A percentile compares a stretch with the other conserved stretches of the same genome.
These are phyloP conservation scores for Charaxes varanes DNA, from an alignment of 1,140 invertebrate genomes.

Conservation along the genomic window DNA sequence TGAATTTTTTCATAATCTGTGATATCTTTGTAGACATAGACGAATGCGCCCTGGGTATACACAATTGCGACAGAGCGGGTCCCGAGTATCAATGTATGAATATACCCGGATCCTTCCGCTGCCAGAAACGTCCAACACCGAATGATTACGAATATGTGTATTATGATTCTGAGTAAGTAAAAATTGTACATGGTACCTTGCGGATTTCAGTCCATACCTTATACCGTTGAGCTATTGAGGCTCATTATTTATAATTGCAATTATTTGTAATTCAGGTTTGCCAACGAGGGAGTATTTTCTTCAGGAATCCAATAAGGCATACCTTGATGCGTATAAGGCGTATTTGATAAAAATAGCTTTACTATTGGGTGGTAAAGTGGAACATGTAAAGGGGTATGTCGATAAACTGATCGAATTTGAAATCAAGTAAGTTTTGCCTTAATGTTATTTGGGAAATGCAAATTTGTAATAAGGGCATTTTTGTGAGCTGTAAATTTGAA, in stretches of 20 bases:
- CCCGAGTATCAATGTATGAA: conserved; percentile 82
- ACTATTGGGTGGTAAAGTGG: conserved; percentile 78
- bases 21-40: conserved; percentile 76
- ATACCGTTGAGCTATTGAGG: too few species aligned
- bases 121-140: conserved; percentile 64
- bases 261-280: conserved; percentile 71
- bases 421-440: conserved; percentile 76
- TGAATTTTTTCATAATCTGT: too few species aligned
- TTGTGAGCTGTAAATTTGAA: too few species aligned
- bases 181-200: too few species aligned
- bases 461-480: background rate
- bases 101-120: conserved; percentile 82
- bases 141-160: conserved; percentile 46
- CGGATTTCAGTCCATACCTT: too few species aligned
- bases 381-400: conserved; percentile 78
- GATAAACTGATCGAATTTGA: conserved; percentile 89
- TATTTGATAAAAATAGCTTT: conserved; percentile 83
- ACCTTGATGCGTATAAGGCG: conserved; percentile 85
- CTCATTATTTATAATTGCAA: too few species aligned
- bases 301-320: conserved; percentile 79
- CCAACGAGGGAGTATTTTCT: conserved; percentile 91
- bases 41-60: conserved; percentile 79
- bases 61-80: conserved; percentile 78
- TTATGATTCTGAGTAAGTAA: conserved; percentile 39
- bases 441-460: too few species aligned